These are phyloP conservation scores for Baronia brevicornis DNA, from an alignment of 2,888 invertebrate species.

Conservation along the genomic window DNA sequence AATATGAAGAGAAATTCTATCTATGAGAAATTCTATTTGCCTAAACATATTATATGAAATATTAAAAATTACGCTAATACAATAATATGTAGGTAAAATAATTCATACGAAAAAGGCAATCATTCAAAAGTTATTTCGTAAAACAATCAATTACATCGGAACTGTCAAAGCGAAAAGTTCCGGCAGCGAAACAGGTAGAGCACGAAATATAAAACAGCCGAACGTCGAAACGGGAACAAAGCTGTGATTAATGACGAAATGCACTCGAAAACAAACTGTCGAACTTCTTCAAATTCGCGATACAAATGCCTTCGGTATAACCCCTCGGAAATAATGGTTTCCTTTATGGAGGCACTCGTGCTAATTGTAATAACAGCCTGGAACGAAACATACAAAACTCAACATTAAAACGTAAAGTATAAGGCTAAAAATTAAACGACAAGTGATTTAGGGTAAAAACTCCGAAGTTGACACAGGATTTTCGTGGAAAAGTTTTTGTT, in stretches of 20 bases:
- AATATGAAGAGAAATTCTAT: too few species aligned
- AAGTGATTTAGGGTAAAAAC: slow-evolving; percentile 35
- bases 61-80: background rate
- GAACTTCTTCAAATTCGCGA: slow-evolving; percentile 74
- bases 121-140: slow-evolving; percentile 26
- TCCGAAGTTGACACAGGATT: slow-evolving; percentile 48
- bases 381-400: slow-evolving; percentile 18
- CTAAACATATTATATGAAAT: too few species aligned
- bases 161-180: slow-evolving; percentile 57
- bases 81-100: background rate
- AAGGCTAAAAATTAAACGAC: accelerated
- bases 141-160: slow-evolving; percentile 67
- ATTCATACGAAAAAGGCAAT: slow-evolving; percentile 12
- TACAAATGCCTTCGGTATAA: slow-evolving; percentile 69
- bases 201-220: slow-evolving; percentile 55
- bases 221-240: slow-evolving; percentile 51
- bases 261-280: slow-evolving; percentile 76
- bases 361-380: slow-evolving; percentile 32
- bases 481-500: slow-evolving; percentile 54
- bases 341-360: slow-evolving; percentile 40
- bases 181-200: slow-evolving; percentile 61
- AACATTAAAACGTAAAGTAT: slow-evolving; percentile 23
- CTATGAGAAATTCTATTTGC: too few species aligned
- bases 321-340: slow-evolving; percentile 74
- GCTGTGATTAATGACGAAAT: slow-evolving; percentile 74